Conservation (phyloP, 1,140 invertebrate genomes). For the Drosophila ohnishii region DNA sequence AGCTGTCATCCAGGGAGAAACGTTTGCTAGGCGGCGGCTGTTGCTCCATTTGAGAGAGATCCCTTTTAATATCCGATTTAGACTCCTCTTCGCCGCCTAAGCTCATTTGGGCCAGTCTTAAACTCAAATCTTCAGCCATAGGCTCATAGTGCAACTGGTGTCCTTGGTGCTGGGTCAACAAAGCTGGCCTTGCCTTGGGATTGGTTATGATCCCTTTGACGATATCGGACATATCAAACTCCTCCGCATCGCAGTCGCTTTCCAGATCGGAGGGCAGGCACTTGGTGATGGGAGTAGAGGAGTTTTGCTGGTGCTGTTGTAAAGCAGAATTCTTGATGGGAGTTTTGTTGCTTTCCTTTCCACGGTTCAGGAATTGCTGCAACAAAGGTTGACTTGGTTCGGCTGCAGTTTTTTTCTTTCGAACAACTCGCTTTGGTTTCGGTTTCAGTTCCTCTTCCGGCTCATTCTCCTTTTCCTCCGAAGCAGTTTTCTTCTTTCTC, state of each 20-base stretch:
- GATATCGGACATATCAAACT: constrained; percentile 85
- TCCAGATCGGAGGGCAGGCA: constrained; percentile 65
- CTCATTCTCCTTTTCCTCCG: constrained; percentile 25
- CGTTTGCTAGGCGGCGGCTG: constrained; percentile 39
- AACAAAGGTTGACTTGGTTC: constrained; percentile 59
- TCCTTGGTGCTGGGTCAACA: constrained; percentile 59
- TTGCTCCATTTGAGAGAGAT: constrained; percentile 40
- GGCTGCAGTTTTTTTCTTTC: constrained; percentile 47
- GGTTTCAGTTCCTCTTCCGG: background rate
- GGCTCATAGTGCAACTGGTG: constrained; percentile 64
- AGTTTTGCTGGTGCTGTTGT: constrained; percentile 50
- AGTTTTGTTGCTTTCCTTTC: constrained; percentile 29
- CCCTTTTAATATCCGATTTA: constrained; percentile 39
- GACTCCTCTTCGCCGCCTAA: constrained; percentile 6
- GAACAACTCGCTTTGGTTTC: constrained; percentile 25
- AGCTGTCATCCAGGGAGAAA: constrained; percentile 65
- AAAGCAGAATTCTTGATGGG: constrained; percentile 33
- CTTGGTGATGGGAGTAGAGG: constrained; percentile 71
- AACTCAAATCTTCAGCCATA: constrained; percentile 54
- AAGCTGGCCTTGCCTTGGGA: constrained; percentile 47
- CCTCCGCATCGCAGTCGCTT: constrained; percentile 79
- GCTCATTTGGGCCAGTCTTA: constrained; percentile 54
- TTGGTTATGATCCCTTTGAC: constrained; percentile 85
- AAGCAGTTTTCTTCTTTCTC: constrained; percentile 83
- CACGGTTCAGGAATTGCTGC: constrained; percentile 75